Conservation (phyloP, 2,797 vertebrate species). For the Enteromius argenteus region DNA sequence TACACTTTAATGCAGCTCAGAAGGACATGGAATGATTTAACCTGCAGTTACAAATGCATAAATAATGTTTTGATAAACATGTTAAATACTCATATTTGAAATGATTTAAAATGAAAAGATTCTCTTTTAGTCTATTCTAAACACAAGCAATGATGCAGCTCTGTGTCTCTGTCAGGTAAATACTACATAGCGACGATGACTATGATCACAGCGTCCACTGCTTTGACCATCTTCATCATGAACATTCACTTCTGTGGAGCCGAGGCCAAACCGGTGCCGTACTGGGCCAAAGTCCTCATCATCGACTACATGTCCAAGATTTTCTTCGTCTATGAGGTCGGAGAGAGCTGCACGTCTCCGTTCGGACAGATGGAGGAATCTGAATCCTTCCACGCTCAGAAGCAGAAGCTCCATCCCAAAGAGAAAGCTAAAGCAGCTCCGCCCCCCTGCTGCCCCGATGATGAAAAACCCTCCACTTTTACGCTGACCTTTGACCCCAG, state of each 20-base stretch:
- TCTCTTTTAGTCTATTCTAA: not conserved
- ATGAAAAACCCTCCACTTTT: constrained; percentile 67
- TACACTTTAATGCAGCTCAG: too few relatives aligned
- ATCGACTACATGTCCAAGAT: constrained; percentile 97
- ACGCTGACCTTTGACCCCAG: constrained; percentile 74
- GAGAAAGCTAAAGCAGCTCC: constrained; percentile 66
- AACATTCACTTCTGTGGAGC: constrained; percentile 97
- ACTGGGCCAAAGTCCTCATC: constrained; percentile 94
- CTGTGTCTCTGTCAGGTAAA: constrained; percentile 77
- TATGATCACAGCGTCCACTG: constrained; percentile 95
- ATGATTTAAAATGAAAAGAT: too few relatives aligned
- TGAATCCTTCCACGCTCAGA: constrained; percentile 3
- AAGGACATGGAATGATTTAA: too few relatives aligned
- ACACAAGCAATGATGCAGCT: not conserved
- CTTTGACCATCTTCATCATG: constrained; percentile 98
- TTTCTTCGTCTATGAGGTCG: constrained; percentile 94
- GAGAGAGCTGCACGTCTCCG: constrained; percentile 87
- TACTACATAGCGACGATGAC: constrained; percentile 98
- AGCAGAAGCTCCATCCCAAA: constrained; percentile 56
- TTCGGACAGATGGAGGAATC: constrained; percentile 58
- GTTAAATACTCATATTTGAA: too few relatives aligned
- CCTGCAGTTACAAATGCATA: too few relatives aligned
- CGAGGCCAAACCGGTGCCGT: constrained; percentile 93
- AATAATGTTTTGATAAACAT: too few relatives aligned
- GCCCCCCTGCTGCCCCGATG: constrained; percentile 69